Evolutionary conservation across 2,797 vertebrate species (phyloP).

Genomic region (Propithecus perrieri): DNA sequence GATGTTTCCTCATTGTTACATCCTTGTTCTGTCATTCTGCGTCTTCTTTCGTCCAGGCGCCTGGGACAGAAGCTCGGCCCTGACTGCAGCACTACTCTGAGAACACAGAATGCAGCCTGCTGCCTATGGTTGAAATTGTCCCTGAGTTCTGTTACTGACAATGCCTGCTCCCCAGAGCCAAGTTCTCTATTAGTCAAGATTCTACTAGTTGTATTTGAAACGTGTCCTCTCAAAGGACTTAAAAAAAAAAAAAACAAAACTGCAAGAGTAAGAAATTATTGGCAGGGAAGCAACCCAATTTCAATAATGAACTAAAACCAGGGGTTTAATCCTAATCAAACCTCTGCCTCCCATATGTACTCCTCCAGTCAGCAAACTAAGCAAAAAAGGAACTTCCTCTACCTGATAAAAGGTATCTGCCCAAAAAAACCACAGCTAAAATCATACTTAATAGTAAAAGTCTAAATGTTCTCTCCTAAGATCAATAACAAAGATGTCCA

Average conservation of each 20-base stretch:
- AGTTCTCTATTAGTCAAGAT: not conserved
- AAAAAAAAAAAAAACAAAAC: not conserved
- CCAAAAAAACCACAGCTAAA: too few relatives aligned
- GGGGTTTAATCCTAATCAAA: not conserved
- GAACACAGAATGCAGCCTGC: not conserved
- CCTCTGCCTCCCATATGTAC: not conserved
- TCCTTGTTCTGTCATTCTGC: not conserved
- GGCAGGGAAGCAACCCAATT: not conserved
- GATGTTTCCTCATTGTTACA: not conserved
- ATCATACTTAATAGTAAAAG: too few relatives aligned
- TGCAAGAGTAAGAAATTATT: not conserved
- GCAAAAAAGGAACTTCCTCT: too few relatives aligned
- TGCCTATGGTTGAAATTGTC: not conserved
- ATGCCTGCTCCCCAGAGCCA: not conserved
- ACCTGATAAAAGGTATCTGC: too few relatives aligned
- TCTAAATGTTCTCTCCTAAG: too few relatives aligned
- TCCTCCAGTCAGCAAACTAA: not conserved
- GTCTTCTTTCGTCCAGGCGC: not conserved
- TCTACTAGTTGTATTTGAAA: not conserved
- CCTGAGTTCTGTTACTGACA: not conserved
- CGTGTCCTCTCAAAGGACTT: not conserved
- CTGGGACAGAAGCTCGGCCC: not conserved
- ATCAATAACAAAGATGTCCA: too few relatives aligned
- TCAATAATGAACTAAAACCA: not conserved
- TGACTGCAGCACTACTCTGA: not conserved